Conservation (phyloP, 2,797 vertebrate species). For the Dallia pectoralis region DNA sequence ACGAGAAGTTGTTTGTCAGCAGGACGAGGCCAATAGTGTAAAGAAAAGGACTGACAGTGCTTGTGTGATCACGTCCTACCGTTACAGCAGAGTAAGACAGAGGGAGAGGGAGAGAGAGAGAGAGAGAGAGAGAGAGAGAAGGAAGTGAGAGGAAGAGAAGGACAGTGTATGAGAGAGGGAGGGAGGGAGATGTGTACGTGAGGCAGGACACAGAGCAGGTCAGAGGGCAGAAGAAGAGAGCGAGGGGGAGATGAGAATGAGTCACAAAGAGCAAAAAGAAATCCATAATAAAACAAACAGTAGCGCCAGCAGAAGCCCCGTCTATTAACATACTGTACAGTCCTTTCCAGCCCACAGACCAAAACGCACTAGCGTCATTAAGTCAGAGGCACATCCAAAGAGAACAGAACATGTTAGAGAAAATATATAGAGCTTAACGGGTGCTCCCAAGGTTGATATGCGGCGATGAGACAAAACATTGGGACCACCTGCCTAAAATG, state of each 20-base stretch:
- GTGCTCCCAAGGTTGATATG: too few relatives aligned
- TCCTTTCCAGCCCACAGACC: not conserved
- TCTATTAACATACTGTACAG: not conserved
- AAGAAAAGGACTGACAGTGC: constrained; percentile 6
- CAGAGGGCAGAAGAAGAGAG: not conserved
- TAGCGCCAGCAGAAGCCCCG: not conserved
- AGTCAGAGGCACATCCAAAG: too few relatives aligned
- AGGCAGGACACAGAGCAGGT: not conserved
- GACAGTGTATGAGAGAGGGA: not conserved
- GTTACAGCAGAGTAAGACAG: not conserved
- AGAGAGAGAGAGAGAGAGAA: not conserved
- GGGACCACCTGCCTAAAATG: too few relatives aligned
- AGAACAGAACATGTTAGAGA: too few relatives aligned
- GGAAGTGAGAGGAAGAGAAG: not conserved
- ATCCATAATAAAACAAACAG: not conserved
- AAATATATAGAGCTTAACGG: too few relatives aligned
- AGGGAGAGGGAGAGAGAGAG: not conserved
- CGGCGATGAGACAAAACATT: too few relatives aligned
- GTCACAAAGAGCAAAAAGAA: not conserved
- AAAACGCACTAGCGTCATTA: not conserved
- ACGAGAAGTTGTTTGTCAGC: constrained; percentile 1
- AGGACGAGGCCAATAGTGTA: not conserved
- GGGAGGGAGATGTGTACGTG: not conserved
- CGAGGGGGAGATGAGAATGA: not conserved
- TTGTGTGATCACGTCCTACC: not conserved